Percentiles rank a stretch among this genome's conserved stretches.
Evolutionary conservation across 2,113 vertebrate species (phyloP).

Genomic region (cattle (Bos taurus)): ARS-UCD2.0 NC_037339.1:85458001-85458500

Average conservation of each 20-base stretch:
- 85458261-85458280: not conserved
- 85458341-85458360: not conserved
- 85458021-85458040: not conserved
- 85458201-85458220: not conserved
- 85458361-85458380: not conserved
- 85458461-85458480: not conserved
- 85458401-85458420: not conserved
- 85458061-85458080: not conserved
- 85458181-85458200: not conserved
- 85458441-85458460: not conserved
- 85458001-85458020: not conserved
- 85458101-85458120: not conserved
- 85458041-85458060: no score
- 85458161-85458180: not conserved
- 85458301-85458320: not conserved
- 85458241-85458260: not conserved
- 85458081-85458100: no score
- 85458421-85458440: not conserved
- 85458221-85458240: not conserved
- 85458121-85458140: not conserved
- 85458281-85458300: not conserved
- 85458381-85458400: not conserved
- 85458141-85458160: not conserved
- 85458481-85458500: rapidly evolving
- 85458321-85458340: not conserved